A percentile compares a stretch with the other conserved stretches of the same genome.
Conservation (phyloP, 2,113 vertebrate species). For the Tichodroma muraria region DNA sequence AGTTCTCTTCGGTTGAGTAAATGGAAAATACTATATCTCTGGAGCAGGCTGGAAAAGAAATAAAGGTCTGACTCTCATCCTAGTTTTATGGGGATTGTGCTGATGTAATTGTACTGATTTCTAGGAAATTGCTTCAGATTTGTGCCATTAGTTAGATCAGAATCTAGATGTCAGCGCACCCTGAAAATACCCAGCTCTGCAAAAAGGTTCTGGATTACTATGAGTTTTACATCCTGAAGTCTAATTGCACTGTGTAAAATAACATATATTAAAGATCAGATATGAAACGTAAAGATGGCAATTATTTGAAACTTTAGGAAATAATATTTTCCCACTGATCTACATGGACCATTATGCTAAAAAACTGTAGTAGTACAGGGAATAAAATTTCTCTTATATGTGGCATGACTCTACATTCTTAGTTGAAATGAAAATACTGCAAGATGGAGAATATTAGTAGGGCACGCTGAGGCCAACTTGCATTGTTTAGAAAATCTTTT, state of each 20-base stretch:
- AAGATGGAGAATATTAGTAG: background rate
- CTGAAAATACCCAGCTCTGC: conserved; percentile 13
- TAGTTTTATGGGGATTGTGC: background rate
- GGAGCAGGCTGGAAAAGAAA: conserved; percentile 50
- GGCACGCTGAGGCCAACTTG: background rate
- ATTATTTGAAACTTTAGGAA: conserved; percentile 47
- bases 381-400: background rate
- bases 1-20: conserved; percentile 23
- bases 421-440: background rate
- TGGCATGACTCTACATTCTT: background rate
- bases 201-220: conserved; percentile 24
- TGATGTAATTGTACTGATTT: conserved; percentile 32
- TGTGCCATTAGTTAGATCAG: conserved; percentile 6
- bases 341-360: background rate
- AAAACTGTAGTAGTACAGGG: background rate
- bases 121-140: conserved; percentile 42
- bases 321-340: conserved; percentile 13
- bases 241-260: conserved; percentile 40
- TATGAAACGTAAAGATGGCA: background rate
- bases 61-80: conserved; percentile 28
- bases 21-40: conserved; percentile 43
- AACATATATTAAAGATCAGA: conserved; percentile 36
- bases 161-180: background rate
- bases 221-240: conserved; percentile 8
- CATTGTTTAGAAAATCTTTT: background rate